Percentiles rank a stretch among this genome's conserved stretches.
phyloP scores from a whole-genome alignment of 2,113 vertebrate genomes.

The Acrocephalus arundinaceus region DNA sequence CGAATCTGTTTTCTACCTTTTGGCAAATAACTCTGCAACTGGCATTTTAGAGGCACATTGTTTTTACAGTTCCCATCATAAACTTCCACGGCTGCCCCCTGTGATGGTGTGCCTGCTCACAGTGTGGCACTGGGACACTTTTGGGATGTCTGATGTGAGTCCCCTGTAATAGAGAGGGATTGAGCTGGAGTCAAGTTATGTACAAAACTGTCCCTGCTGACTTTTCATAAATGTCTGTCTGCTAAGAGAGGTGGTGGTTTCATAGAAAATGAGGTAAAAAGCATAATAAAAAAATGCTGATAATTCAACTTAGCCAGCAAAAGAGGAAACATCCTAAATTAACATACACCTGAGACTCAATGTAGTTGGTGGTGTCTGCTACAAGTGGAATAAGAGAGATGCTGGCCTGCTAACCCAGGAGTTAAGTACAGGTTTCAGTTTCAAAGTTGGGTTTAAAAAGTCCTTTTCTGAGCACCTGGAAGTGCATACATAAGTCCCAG shows the following conservation, averaged over 20 bases:
- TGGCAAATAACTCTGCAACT: not conserved
- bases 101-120: not conserved
- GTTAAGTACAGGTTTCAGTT: not conserved
- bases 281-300: not conserved
- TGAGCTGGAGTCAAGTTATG: not conserved
- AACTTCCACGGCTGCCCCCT: not conserved
- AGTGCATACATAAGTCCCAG: fast-evolving
- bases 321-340: not conserved
- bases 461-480: not conserved
- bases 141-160: not conserved
- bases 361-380: not conserved
- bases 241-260: not conserved
- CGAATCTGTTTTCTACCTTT: not conserved
- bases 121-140: not conserved
- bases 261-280: not conserved
- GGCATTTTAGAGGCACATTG: not conserved
- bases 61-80: not conserved
- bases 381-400: not conserved
- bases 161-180: not conserved
- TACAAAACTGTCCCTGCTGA: not conserved
- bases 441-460: not conserved
- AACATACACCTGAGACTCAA: not conserved
- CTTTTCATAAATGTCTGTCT: not conserved
- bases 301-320: not conserved
- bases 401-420: not conserved